Base-by-base conservation (phyloP, 2,888 invertebrate genomes). In the Aleiodes alternator region DNA sequence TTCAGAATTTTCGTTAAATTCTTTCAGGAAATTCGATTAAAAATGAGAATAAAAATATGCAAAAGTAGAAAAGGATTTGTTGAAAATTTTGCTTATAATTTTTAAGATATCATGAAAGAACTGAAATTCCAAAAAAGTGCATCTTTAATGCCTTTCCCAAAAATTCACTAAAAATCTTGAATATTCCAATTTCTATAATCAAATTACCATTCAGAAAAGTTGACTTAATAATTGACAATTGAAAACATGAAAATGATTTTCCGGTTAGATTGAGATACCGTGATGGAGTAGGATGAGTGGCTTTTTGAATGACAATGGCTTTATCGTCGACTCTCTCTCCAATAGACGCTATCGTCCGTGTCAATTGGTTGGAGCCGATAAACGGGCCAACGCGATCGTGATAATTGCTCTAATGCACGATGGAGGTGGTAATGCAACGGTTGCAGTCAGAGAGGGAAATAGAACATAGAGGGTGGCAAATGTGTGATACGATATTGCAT, bases 381-480 rank as follows among this genome's bases (percentile, higher is more conserved):
- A 85, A 84, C 80, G 84, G 78, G 76, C 79, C 80, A 77, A 78
- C 79, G 78, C 79, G 80, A 82, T 80, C 79, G 80, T 78, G 82
- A 85, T 86, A 86, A 86, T 87, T 87, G 85, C 84, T 85, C 83
- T 83, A 85, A 86, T 85, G 83, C 83, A 81, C 83, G 82, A 53
- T 68, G n/a, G 81, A 81, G 84, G 84, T 82, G 81, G 81, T 81
- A 81, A 81, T 82, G 82, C 80, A 81, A 75, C 78, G 7, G 72
- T 55, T 23, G 48, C 72, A 69, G 14, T 8, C 16, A 70, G 73
- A 66, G 77, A 69, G 72, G 38, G 61, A 75, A 51, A 55, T 34
- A 50, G 51, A 50, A 31, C 31, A 48, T 43, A 73, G 59, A 55
- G 75, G 51, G 16, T 9, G 61, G 53, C 12, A 53, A 64, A 38